These are phyloP conservation scores for Clarias platycephalus DNA, from an alignment of 2,797 vertebrate genomes.

Conservation along the genomic window DNA sequence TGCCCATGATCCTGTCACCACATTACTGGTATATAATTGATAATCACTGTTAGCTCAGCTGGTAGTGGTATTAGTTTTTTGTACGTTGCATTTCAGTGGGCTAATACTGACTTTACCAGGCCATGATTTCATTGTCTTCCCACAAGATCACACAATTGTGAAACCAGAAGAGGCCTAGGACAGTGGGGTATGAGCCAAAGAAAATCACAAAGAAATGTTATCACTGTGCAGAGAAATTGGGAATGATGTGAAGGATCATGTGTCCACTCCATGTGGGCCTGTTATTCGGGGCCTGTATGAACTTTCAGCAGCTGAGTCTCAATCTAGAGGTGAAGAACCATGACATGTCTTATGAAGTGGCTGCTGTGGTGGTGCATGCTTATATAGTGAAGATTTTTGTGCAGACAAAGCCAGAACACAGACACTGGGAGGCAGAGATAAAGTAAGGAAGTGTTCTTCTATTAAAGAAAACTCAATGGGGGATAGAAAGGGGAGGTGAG, in stretches of 20 bases:
- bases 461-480: too few species aligned
- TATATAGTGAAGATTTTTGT: neutral
- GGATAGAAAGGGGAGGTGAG: too few species aligned
- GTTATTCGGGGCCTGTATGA: neutral
- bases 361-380: neutral
- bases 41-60: too few species aligned
- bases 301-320: neutral
- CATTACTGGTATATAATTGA: too few species aligned
- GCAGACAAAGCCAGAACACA: too few species aligned
- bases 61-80: too few species aligned
- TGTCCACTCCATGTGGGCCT: neutral
- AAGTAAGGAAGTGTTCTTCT: too few species aligned
- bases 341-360: neutral
- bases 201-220: neutral
- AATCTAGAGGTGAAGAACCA: neutral
- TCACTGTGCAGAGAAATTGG: neutral
- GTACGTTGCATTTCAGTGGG: neutral
- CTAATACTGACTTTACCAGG: neutral
- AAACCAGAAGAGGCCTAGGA: neutral
- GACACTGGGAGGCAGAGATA: too few species aligned
- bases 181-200: neutral
- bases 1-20: too few species aligned
- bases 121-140: neutral
- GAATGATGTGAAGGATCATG: neutral
- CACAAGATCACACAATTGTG: neutral